These are phyloP conservation scores for Tympanoctomys barrerae DNA, from an alignment of 2,797 vertebrate species.

Conservation along the genomic window DNA sequence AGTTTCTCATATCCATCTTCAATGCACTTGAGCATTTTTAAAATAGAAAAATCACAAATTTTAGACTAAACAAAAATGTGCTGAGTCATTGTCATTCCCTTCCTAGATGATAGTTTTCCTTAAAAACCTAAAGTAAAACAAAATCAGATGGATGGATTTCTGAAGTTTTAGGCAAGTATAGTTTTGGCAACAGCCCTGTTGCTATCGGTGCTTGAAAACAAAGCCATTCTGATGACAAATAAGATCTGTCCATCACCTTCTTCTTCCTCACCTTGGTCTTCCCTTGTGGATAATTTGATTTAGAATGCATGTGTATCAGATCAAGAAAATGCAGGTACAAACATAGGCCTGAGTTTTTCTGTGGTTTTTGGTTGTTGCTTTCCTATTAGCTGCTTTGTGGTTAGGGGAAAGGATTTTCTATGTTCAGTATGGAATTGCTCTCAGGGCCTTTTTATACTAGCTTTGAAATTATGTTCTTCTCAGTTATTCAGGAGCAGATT, in stretches of 20 bases:
- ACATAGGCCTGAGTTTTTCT: not conserved
- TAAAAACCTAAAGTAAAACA: not conserved
- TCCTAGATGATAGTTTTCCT: slow-evolving; percentile 24
- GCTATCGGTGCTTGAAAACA: not conserved
- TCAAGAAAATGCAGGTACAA: not conserved
- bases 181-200: not conserved
- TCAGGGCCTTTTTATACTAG: slow-evolving; percentile 41
- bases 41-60: slow-evolving; percentile 9
- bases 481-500: slow-evolving; percentile 62
- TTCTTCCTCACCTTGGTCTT: not conserved
- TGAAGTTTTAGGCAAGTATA: not conserved
- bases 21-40: slow-evolving; percentile 1
- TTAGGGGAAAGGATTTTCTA: not conserved
- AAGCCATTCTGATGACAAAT: not conserved
- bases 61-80: not conserved
- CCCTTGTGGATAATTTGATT: slow-evolving; percentile 30
- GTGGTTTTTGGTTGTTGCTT: slow-evolving; percentile 50
- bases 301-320: not conserved
- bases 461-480: slow-evolving; percentile 74
- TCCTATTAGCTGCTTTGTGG: not conserved
- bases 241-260: not conserved
- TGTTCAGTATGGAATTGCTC: slow-evolving; percentile 41
- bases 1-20: slow-evolving; percentile 27
- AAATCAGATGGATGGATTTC: slow-evolving; percentile 16
- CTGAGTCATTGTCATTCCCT: slow-evolving; percentile 12